Evolutionary conservation across 30 jellyfish, hydroid and myxozoan genomes (phyloP).

Genomic region (Cassiopea xamachana): DNA sequence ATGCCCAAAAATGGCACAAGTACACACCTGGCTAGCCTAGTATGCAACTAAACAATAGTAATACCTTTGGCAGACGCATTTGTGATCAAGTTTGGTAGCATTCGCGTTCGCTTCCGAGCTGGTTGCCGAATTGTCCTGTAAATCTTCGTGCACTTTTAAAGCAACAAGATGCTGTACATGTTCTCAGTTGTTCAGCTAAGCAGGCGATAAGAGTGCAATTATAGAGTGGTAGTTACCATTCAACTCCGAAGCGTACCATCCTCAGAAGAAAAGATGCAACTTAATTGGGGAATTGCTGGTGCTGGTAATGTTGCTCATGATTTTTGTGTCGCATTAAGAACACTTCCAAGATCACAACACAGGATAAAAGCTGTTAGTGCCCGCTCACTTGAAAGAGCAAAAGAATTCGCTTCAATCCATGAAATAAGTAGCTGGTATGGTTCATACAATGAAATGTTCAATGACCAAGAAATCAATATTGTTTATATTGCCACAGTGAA

Average conservation of each 20-base stretch:
- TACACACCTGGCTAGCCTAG: too few species aligned
- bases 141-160: too few species aligned
- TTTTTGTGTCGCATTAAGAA: slow-evolving; percentile 65
- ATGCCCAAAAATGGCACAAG: too few species aligned
- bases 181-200: background rate
- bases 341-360: slow-evolving; percentile 64
- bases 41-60: too few species aligned
- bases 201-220: background rate
- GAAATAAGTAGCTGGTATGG: slow-evolving; percentile 50
- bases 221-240: too few species aligned
- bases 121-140: background rate
- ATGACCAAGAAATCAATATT: slow-evolving; percentile 50
- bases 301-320: slow-evolving; percentile 86
- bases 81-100: background rate
- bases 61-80: too few species aligned
- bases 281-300: slow-evolving; percentile 81
- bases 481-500: slow-evolving; percentile 77
- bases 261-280: slow-evolving; percentile 23
- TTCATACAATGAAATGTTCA: slow-evolving; percentile 63
- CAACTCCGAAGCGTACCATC: too few species aligned
- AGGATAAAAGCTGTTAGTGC: slow-evolving; percentile 62
- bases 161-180: background rate
- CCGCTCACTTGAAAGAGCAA: slow-evolving; percentile 62
- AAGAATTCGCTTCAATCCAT: slow-evolving; percentile 60
- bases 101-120: background rate